Conservation (phyloP, 35 echinoderm and acorn worm genomes). For the Ophiothrix spiculata region DNA sequence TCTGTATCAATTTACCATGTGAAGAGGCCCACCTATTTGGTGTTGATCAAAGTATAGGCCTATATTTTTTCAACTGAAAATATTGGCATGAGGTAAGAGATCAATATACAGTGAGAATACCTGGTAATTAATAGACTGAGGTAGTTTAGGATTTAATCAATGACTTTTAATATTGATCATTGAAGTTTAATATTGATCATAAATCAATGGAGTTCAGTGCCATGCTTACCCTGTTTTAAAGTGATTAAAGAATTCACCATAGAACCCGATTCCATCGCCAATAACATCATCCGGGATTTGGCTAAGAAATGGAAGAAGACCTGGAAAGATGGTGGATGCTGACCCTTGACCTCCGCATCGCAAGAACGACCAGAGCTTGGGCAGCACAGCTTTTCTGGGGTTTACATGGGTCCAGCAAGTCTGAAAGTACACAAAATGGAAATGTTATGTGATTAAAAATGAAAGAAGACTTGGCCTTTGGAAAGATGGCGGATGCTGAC, state of each 20-base stretch:
- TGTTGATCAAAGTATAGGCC: too few species aligned
- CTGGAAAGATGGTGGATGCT: constrained; percentile 69
- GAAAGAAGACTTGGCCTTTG: constrained; percentile 84
- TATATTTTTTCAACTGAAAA: too few species aligned
- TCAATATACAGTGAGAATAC: too few species aligned
- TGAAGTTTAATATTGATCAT: too few species aligned
- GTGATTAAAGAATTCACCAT: constrained; percentile 80
- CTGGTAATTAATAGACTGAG: too few species aligned
- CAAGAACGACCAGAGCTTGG: constrained; percentile 83
- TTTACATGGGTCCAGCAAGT: constrained; percentile 87
- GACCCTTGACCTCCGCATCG: constrained; percentile 60
- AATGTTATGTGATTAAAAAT: constrained; percentile 73
- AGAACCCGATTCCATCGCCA: constrained; percentile 61
- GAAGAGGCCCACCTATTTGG: too few species aligned
- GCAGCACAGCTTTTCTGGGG: constrained; percentile 76
- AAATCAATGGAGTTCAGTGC: too few species aligned
- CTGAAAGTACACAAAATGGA: constrained; percentile 30
- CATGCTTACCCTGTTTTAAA: constrained; percentile 78
- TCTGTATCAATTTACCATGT: too few species aligned
- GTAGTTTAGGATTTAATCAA: too few species aligned
- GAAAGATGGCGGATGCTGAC: constrained; percentile 66
- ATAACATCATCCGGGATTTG: constrained; percentile 73
- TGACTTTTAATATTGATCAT: too few species aligned
- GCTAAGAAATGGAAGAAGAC: constrained; percentile 84
- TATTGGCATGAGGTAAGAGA: too few species aligned